These are phyloP conservation scores for Philypnodon macrostomus DNA, from an alignment of 2,797 vertebrate genomes.

Conservation along the genomic window DNA sequence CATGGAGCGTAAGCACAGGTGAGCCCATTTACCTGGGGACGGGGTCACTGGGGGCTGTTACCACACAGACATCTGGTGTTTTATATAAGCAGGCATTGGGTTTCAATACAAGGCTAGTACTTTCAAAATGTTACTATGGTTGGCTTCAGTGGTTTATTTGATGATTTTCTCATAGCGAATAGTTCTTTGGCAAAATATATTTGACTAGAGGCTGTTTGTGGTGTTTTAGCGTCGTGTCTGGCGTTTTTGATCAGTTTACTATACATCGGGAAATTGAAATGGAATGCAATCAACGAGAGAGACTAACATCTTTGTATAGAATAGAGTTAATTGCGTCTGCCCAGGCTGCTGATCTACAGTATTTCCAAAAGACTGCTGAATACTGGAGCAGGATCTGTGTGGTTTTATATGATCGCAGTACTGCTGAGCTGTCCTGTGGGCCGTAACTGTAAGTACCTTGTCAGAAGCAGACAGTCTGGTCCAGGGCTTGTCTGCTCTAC, in stretches of 20 bases:
- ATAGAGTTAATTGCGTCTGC: too few species aligned
- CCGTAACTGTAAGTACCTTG: constrained; percentile 87
- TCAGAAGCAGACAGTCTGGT: constrained; percentile 94
- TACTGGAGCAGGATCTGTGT: not conserved
- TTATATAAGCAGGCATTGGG: not conserved
- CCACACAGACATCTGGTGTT: constrained; percentile 14
- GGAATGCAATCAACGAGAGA: too few species aligned
- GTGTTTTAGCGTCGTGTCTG: too few species aligned
- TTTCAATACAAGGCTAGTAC: too few species aligned
- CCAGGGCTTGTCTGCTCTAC: constrained; percentile 96
- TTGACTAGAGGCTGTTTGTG: too few species aligned
- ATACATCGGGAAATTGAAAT: too few species aligned
- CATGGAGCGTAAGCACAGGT: constrained; percentile 17
- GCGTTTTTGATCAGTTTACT: too few species aligned
- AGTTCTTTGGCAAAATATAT: too few species aligned
- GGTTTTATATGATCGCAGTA: not conserved
- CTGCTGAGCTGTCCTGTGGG: not conserved
- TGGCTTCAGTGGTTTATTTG: not conserved
- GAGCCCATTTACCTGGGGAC: not conserved
- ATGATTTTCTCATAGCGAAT: too few species aligned
- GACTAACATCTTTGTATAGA: too few species aligned
- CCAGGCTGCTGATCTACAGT: too few species aligned
- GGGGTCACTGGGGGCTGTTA: constrained; percentile 8
- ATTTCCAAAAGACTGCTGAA: too few species aligned
- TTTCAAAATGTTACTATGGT: not conserved